Evolutionary conservation across 2,113 vertebrate genomes (phyloP), one percentile per base, ranked within the genome.

Genomic region (Tragelaphus strepsiceros): DNA sequence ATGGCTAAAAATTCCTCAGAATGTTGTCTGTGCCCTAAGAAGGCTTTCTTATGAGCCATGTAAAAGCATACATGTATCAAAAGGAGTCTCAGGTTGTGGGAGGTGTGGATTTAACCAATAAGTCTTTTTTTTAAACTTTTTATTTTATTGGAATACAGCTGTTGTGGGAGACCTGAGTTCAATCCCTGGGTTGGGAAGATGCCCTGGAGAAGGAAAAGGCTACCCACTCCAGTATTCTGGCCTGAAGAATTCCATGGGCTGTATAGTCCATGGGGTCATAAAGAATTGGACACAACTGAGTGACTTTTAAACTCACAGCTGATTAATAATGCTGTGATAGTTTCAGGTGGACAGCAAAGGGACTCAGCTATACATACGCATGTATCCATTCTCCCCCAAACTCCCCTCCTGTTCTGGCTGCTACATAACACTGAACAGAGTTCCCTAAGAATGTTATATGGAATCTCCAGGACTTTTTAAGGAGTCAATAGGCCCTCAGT

Each of bases 11-110:
- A 43, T 84, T 86, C 43, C 28, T 35, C 32, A 19, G 14, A 94
- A 80, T 67, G n/a, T 22, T 64, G 17, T n/a, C 22, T 80, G n/a
- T 88, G 30, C 1, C 28, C 22, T 15, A 51, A 51, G 35, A 59
- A 82, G 26, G 35, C 43, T 96, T 95, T 78, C 56, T 71, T 78
- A 58, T 91, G 88, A 95, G 21, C 32, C 53, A 62, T 35, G 54
- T 2, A 32, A 58, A 91, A 51, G 2, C 39, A 11, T 83, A 21
- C 19, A 49, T 4, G 7, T 39, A 8, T 88, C 15, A 90, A 87
- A 81, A 74, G 35, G 62, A 62, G 35, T 58, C 87, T 93, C 30
- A 83, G 15, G 26, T 39, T 77, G 71, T 28, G 12, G 46, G 9
- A 77, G 3, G 67, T 39, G 19, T 74, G 67, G 3, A 93, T 88